Evolutionary conservation across 2,888 invertebrate species (phyloP), one percentile per base, ranked within the genome.

Genomic region (Chorisops tibialis): DNA sequence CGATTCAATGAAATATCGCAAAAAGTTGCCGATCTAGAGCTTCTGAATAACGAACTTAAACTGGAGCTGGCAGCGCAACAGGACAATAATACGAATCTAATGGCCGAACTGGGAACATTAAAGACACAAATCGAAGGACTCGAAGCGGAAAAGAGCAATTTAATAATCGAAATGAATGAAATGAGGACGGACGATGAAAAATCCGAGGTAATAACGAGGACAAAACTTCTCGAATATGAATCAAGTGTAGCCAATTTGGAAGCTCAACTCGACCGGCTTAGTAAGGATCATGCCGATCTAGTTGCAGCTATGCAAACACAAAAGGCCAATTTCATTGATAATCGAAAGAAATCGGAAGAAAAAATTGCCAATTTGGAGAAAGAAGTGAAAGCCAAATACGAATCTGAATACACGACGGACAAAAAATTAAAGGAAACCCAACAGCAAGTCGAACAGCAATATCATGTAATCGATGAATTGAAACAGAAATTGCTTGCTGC

Each of bases 131-230:
- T 71, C 2, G 71, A 73, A 30, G 62, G 67, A 2, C 62, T 74
- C 7, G 75, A 76, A 65, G 62, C 70, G 41, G 71, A 74, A 61
- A 71, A 70, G 61, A 70, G 69, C 22, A 73, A 73, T 68, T 68
- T 73, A 24, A 62, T 72, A 11, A 70, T 71, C 48, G 73, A 73
- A 67, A 66, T 74, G 4, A 71, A 74, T 60, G 72, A 74, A 59
- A 68, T 71, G 52, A 70, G 73, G 43, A 68, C 70, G 0, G 67
- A 63, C 9, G 65, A 68, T 7, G 66, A 69, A 11, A 68, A 67
- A 45, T 67, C 68, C 18, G 67, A 67, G 14, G 59, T 66, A 16
- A 67, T 68, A 37, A 61, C 52, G 7, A 67, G 68, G 16, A 45
- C 45, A n/a, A 56, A 30, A 45, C 56, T 71, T 4, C 48, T 61